Evolutionary conservation across 2,113 vertebrate species (phyloP).

Genomic region (Oncorhynchus masou): DNA sequence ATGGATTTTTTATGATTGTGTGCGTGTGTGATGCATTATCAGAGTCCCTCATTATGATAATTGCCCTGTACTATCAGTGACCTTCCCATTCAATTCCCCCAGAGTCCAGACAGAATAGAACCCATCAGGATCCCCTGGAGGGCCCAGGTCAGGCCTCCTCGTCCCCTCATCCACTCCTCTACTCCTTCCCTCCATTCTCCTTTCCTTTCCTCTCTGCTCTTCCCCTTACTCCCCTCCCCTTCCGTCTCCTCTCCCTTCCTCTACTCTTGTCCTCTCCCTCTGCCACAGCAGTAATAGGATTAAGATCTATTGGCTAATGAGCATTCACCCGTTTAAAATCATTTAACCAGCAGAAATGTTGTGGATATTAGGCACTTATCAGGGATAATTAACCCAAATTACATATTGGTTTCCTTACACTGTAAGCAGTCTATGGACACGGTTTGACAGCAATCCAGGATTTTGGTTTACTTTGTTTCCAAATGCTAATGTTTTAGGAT

Average conservation of each 20-base stretch:
- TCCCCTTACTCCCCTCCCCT: too few species aligned
- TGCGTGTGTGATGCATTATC: constrained; percentile 60
- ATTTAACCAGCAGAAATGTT: constrained; percentile 67
- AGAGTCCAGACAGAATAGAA: constrained; percentile 37
- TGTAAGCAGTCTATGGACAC: too few species aligned
- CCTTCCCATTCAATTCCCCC: constrained; percentile 51
- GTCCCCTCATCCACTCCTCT: too few species aligned
- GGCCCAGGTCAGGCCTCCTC: too few species aligned
- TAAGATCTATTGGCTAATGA: constrained; percentile 77
- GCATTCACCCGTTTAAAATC: constrained; percentile 67
- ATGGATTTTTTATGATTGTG: constrained; percentile 67
- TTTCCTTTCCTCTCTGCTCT: too few species aligned
- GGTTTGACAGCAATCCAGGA: too few species aligned
- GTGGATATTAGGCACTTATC: constrained; percentile 58
- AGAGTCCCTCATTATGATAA: constrained; percentile 71
- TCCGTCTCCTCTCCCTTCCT: not conserved
- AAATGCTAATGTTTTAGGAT: too few species aligned
- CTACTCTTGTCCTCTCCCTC: not conserved
- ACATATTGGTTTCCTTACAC: too few species aligned
- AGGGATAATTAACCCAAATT: too few species aligned
- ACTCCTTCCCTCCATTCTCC: too few species aligned
- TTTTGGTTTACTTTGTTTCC: too few species aligned
- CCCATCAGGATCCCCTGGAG: too few species aligned
- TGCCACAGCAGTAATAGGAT: constrained; percentile 68
- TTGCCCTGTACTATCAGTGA: constrained; percentile 57